These are phyloP conservation scores for Drosophila dives DNA, from an alignment of 2,888 invertebrate genomes.

Conservation along the genomic window DNA sequence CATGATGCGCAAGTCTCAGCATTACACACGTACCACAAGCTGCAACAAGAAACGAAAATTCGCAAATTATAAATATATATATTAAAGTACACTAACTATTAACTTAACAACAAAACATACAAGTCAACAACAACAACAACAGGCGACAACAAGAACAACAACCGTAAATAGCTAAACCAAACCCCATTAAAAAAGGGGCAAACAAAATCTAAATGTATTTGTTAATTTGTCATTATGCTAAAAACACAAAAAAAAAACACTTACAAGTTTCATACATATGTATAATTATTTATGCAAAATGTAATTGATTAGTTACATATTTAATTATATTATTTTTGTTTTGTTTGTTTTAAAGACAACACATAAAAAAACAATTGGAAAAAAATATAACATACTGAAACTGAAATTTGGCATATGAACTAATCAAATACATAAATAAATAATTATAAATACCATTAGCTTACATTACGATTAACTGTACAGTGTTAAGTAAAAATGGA, in stretches of 20 bases:
- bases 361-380: slow-evolving; percentile 1
- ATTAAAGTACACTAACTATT: slow-evolving; percentile 78
- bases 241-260: slow-evolving; percentile 11
- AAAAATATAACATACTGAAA: slow-evolving; percentile 24
- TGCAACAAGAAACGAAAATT: slow-evolving; percentile 77
- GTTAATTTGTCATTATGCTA: slow-evolving; percentile 20
- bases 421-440: slow-evolving; percentile 70
- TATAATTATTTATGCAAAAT: slow-evolving; percentile 29
- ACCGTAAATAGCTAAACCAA: slow-evolving; percentile 26
- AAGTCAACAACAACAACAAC: slow-evolving; percentile 38
- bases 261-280: slow-evolving; percentile 18
- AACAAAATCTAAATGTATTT: slow-evolving; percentile 26
- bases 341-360: slow-evolving; percentile 11
- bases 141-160: slow-evolving; percentile 24
- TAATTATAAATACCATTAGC: slow-evolving; percentile 74
- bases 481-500: slow-evolving; percentile 77
- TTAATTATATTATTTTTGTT: slow-evolving; percentile 10
- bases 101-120: slow-evolving; percentile 61
- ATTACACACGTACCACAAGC: slow-evolving; percentile 73
- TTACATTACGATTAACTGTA: slow-evolving; percentile 74
- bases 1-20: slow-evolving; percentile 83
- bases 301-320: slow-evolving; percentile 30
- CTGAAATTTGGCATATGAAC: slow-evolving; percentile 60
- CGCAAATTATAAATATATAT: slow-evolving; percentile 78
- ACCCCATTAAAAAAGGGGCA: slow-evolving; percentile 13